Base-by-base conservation (phyloP, 2,113 vertebrate species). In the Apistogramma diplotaenia region DNA sequence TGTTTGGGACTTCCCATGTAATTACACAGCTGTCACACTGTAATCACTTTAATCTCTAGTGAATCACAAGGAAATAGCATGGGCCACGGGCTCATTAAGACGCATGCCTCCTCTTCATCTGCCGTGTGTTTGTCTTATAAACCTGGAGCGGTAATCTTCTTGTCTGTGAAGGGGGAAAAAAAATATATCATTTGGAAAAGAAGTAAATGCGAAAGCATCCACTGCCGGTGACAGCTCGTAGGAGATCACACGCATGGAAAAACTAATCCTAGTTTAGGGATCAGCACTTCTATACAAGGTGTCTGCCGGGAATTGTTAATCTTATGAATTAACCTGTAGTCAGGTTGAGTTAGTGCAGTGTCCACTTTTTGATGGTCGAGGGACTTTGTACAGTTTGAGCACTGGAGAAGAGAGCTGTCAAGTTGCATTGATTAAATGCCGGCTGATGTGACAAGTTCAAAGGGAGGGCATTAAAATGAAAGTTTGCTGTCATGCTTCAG, bases 11-110 rank as follows among this genome's bases (percentile, higher is more conserved):
- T 86, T 91, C 77, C 65, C 76, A 70, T 90, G 84, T 93, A 92
- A 94, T 93, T 93, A 92, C 89, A 86, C 89, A 92, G 89, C 89
- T 92, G 92, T 92, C 92, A 87, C 74, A 84, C 84, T 83, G 87
- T 90, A 89, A 93, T 93, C 89, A 85, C 57, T 56, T 82, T 90
- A 90, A 92, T 93, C 91, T 87, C 84, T 72, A 67, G 67, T 83
- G 89, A 88, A 85, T 90, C 85, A 62, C 80, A 70, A 81, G 59
- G 78, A 93, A 88, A 87, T 61, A 59, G 81, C 86, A 53, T 16
- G 55, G 80, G 82, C 87, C 75, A 80, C 82, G 88, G 73, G 1
- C 84, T 90, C 88, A 89, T 89, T 88, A 86, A 61, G 77, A 91
- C 60, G 6, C 84, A 62, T 49, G 60, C 61, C 84, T 85, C 72